phyloP scores from a whole-genome alignment of 1,140 invertebrate species.

The Acromyrmex echinatior region DNA sequence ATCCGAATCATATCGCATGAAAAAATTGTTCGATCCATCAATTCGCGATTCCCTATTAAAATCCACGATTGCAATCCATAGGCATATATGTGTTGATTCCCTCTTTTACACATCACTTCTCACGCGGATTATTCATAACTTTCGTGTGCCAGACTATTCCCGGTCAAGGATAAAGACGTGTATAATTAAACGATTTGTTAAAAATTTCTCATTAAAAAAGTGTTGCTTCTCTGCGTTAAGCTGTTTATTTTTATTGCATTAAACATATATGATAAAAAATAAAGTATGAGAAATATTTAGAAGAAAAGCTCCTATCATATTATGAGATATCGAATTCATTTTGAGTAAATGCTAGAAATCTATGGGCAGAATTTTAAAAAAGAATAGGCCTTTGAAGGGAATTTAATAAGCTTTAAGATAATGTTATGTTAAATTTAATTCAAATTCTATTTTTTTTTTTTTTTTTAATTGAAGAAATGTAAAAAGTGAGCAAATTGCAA shows the following conservation, averaged over 20 bases:
- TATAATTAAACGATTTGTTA: conserved; percentile 19
- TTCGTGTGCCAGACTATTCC: conserved; percentile 10
- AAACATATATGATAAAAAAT: neutral
- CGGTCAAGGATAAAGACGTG: neutral
- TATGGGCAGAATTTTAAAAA: no score
- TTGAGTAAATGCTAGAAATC: no score
- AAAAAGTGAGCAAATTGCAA: no score
- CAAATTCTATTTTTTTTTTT: no score
- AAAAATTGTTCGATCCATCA: conserved; percentile 12
- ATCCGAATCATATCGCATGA: conserved; percentile 10
- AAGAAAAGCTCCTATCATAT: no score
- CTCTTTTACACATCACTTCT: conserved; percentile 10
- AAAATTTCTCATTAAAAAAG: conserved; percentile 15
- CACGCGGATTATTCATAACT: conserved; percentile 32
- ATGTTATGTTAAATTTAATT: no score
- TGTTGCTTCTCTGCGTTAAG: neutral
- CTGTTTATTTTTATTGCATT: conserved; percentile 26
- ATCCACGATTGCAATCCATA: conserved; percentile 27
- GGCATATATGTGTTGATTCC: neutral
- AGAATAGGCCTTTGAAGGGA: no score
- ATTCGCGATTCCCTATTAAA: conserved; percentile 9
- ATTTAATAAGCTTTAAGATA: no score
- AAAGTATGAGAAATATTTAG: neutral
- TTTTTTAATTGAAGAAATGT: no score
- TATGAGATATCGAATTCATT: no score